Percentiles rank a stretch among this genome's conserved stretches.
Conservation (phyloP, 2,888 invertebrate species). For the Hetaerina titia region DNA sequence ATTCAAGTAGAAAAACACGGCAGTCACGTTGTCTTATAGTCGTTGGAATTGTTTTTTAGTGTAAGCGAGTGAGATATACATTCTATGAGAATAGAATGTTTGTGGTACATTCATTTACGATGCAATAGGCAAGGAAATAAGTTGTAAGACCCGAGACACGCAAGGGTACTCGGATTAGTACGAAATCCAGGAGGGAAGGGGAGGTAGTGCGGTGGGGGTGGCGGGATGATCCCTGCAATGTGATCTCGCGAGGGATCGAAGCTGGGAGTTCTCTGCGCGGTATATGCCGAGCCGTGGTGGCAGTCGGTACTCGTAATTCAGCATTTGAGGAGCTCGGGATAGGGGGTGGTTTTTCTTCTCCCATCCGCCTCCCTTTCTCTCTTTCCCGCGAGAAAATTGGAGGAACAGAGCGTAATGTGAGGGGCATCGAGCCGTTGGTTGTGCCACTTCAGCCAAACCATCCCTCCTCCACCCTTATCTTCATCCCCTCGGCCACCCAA, state of each 20-base stretch:
- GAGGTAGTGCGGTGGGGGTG: no score
- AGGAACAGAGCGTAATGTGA: not conserved
- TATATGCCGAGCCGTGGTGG: not conserved
- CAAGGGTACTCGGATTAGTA: no score
- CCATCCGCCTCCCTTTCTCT: no score
- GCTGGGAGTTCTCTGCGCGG: not conserved
- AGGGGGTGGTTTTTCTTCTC: not conserved
- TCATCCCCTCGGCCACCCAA: not conserved
- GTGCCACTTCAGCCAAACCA: not conserved
- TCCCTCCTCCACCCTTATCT: not conserved
- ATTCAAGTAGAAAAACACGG: no score
- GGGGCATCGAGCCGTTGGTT: conserved; percentile 12
- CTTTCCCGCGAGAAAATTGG: not conserved
- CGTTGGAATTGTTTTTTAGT: no score
- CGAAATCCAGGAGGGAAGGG: no score
- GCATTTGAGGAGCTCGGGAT: not conserved
- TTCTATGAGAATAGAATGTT: no score
- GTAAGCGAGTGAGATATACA: no score
- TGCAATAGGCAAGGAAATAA: no score
- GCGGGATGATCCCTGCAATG: not conserved
- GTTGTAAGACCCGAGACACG: no score
- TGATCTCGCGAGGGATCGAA: not conserved
- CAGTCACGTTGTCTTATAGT: no score
- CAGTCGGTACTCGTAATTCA: not conserved
- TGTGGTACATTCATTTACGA: no score